phyloP scores from a whole-genome alignment of 2,888 invertebrate species.

The Ophioninae sp. region DNA sequence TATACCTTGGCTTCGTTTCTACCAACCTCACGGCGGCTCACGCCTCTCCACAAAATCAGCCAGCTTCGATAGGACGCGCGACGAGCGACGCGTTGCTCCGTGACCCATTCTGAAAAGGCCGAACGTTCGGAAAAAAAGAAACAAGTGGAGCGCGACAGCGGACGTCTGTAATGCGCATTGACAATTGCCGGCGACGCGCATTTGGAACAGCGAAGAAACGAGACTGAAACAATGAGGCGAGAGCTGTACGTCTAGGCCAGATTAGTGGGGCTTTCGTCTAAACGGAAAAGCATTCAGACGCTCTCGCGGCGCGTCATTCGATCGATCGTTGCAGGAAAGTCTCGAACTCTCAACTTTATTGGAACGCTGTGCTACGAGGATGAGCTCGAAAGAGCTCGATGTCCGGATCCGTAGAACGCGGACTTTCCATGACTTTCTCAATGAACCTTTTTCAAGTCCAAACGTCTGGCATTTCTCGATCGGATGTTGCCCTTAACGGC shows the following conservation, averaged over 20 bases:
- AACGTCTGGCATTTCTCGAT: not conserved
- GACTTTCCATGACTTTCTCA: not conserved
- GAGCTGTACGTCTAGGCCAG: conserved; percentile 25
- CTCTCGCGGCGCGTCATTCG: conserved; percentile 29
- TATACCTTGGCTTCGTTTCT: conserved; percentile 16
- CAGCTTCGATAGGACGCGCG: not conserved
- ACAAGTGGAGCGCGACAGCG: conserved; percentile 44
- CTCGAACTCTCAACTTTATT: conserved; percentile 9
- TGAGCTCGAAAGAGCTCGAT: not conserved
- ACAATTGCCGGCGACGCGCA: conserved; percentile 31
- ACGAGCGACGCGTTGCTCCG: conserved; percentile 9
- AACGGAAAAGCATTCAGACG: conserved; percentile 50
- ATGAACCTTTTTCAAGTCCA: not conserved
- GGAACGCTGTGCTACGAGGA: not conserved
- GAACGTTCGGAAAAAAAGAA: conserved; percentile 55
- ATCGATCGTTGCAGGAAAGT: conserved; percentile 10
- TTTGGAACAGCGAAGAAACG: conserved; percentile 43
- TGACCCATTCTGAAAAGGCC: conserved; percentile 58
- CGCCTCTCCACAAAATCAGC: conserved; percentile 23
- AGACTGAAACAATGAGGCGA: conserved; percentile 19
- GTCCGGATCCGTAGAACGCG: too few species aligned
- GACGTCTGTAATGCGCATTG: conserved; percentile 27
- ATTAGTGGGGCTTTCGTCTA: conserved; percentile 40
- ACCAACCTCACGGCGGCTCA: conserved; percentile 10
- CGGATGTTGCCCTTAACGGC: not conserved